Evolutionary conservation across 2,888 invertebrate species (phyloP).

Genomic region (Panzeria rudis): DNA sequence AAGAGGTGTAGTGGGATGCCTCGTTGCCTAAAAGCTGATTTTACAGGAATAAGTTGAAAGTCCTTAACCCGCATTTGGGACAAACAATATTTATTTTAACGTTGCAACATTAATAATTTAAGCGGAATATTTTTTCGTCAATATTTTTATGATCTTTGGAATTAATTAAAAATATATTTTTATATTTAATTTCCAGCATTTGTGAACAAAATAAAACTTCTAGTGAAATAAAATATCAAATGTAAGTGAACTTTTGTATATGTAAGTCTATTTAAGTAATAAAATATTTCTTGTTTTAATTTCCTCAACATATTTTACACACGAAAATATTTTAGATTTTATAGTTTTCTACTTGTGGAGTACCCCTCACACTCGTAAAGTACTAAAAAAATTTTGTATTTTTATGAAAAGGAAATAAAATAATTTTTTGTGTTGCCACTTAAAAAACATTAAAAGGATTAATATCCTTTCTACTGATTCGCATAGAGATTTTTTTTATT

Average conservation of each 20-base stretch:
- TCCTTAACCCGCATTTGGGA: too few species aligned
- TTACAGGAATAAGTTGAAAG: too few species aligned
- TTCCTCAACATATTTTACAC: slow-evolving; percentile 10
- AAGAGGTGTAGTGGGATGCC: too few species aligned
- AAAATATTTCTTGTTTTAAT: slow-evolving; percentile 40
- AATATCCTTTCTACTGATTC: slow-evolving; percentile 41
- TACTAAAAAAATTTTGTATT: not conserved
- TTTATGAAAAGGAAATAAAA: not conserved
- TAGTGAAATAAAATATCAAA: not conserved
- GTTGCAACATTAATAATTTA: too few species aligned
- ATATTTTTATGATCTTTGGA: slow-evolving; percentile 34
- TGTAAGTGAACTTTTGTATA: slow-evolving; percentile 14
- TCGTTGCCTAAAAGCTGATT: too few species aligned
- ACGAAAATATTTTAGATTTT: not conserved
- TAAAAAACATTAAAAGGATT: slow-evolving; percentile 63
- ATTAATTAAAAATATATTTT: slow-evolving; percentile 31
- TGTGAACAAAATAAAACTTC: not conserved
- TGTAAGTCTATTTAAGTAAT: slow-evolving; percentile 28
- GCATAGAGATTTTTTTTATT: slow-evolving; percentile 17
- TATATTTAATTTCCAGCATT: slow-evolving; percentile 28
- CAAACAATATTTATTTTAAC: too few species aligned
- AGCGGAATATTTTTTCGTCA: not conserved
- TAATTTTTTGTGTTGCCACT: slow-evolving; percentile 42
- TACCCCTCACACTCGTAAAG: slow-evolving; percentile 7
- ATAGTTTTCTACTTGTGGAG: slow-evolving; percentile 4